Conservation (phyloP, 2,888 invertebrate species). For the Digitonthophagus gazella region DNA sequence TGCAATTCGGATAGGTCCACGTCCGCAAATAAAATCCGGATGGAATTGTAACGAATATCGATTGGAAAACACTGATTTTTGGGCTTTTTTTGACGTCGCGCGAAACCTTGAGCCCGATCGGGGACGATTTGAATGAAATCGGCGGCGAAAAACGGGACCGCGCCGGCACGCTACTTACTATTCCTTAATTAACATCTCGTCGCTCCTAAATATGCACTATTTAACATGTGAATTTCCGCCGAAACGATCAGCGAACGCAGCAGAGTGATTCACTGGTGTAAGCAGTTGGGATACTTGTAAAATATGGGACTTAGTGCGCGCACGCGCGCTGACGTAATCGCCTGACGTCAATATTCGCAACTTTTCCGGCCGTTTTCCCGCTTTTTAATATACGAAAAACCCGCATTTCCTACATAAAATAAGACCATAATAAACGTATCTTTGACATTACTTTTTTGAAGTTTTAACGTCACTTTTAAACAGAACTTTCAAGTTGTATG, state of each 20-base stretch:
- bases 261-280: slow-evolving; percentile 58
- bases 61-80: neutral
- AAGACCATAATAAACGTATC: too few relatives aligned
- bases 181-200: slow-evolving; percentile 70
- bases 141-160: neutral
- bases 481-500: too few relatives aligned
- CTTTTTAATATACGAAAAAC: neutral
- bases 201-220: slow-evolving; percentile 40
- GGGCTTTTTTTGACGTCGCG: slow-evolving; percentile 9
- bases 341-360: slow-evolving; percentile 55
- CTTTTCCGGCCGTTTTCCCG: slow-evolving; percentile 1
- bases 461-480: too few relatives aligned
- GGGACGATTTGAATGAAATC: slow-evolving; percentile 20
- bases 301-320: slow-evolving; percentile 43
- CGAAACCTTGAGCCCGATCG: slow-evolving; percentile 5
- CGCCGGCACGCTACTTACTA: slow-evolving; percentile 57
- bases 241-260: slow-evolving; percentile 27
- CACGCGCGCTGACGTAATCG: slow-evolving; percentile 65
- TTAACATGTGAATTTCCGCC: slow-evolving; percentile 42
- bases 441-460: too few relatives aligned
- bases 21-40: too few relatives aligned
- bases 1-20: too few relatives aligned
- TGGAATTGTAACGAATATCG: too few relatives aligned
- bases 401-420: too few relatives aligned
- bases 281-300: slow-evolving; percentile 50